Percentiles rank a stretch among this genome's conserved stretches.
Conservation (phyloP, 2,113 vertebrate species). For the Morone chrysops region DNA sequence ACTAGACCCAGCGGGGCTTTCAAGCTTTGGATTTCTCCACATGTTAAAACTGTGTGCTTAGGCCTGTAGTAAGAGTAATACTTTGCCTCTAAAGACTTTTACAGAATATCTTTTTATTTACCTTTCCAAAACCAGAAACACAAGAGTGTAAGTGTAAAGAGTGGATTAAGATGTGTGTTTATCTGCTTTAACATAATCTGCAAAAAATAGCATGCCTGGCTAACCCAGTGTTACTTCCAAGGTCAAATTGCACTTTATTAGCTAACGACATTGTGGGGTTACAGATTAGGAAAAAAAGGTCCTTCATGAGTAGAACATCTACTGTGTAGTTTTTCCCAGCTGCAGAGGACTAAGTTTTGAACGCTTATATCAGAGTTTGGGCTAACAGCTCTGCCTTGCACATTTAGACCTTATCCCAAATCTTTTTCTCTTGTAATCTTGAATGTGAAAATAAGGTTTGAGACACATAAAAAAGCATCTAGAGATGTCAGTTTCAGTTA, state of each 20-base stretch:
- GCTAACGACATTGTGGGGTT: not conserved
- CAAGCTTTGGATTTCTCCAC: not conserved
- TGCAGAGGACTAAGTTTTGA: not conserved
- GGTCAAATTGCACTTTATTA: not conserved
- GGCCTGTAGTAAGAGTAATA: not conserved
- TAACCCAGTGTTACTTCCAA: not conserved
- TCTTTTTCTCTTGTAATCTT: not conserved
- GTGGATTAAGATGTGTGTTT: not conserved
- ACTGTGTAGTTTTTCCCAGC: not conserved
- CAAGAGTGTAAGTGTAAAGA: not conserved
- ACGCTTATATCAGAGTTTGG: not conserved
- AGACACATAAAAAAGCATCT: not conserved
- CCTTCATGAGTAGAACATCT: not conserved
- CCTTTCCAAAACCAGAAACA: not conserved
- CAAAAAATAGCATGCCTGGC: not conserved
- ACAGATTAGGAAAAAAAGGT: not conserved
- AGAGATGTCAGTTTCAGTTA: too few species aligned
- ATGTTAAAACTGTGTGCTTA: not conserved
- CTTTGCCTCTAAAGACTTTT: not conserved
- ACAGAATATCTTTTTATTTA: not conserved
- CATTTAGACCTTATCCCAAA: not conserved
- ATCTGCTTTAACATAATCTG: too few species aligned
- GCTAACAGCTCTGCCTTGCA: not conserved
- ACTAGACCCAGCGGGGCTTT: not conserved
- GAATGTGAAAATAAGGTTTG: too few species aligned